Conservation (phyloP, 2,113 vertebrate species). For the Cephalopterus ornatus region DNA sequence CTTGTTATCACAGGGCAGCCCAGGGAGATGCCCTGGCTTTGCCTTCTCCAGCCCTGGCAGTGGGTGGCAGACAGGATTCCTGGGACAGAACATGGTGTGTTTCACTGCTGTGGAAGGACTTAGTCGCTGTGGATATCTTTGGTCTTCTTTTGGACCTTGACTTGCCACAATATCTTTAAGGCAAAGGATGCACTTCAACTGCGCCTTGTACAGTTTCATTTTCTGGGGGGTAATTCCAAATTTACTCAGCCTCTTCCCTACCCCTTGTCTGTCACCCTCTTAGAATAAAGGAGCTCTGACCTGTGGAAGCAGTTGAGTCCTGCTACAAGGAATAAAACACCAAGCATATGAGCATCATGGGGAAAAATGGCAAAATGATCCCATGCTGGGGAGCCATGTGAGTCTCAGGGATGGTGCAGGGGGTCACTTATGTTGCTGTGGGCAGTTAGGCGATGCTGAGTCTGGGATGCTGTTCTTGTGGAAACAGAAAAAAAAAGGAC, state of each 20-base stretch:
- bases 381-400: rapidly evolving
- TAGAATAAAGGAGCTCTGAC: neutral
- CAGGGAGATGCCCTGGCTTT: neutral
- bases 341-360: neutral
- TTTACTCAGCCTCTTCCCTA: neutral
- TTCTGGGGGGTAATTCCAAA: neutral
- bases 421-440: neutral
- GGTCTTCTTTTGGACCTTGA: neutral
- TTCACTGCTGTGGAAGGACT: neutral
- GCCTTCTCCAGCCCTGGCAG: neutral
- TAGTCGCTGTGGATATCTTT: neutral
- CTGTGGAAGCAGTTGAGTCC: neutral
- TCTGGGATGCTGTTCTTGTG: neutral
- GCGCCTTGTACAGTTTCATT: neutral
- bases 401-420: neutral
- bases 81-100: neutral
- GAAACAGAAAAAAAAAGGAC: neutral
- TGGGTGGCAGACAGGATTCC: neutral
- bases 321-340: neutral
- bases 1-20: neutral
- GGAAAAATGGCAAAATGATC: neutral
- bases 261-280: neutral
- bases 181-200: neutral
- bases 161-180: neutral
- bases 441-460: neutral